Evolutionary conservation across 2,888 invertebrate species (phyloP).

Genomic region (Fragum whitleyi): DNA sequence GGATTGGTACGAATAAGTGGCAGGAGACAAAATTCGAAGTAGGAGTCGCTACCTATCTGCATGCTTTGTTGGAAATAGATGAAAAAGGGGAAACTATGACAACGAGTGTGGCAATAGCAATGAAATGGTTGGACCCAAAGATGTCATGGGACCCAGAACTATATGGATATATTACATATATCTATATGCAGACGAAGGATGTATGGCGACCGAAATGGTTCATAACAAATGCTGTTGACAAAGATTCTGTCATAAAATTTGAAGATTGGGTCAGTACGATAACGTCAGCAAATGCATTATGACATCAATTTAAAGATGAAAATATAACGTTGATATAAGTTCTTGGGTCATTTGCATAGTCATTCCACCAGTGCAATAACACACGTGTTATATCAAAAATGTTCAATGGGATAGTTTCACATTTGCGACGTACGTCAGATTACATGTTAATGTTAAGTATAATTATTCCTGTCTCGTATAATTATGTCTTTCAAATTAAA

Average conservation of each 20-base stretch:
- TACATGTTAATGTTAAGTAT: no score
- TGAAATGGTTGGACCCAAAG: not conserved
- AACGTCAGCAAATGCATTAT: no score
- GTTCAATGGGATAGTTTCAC: no score
- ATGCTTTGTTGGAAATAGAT: not conserved
- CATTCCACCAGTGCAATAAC: no score
- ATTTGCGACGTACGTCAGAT: no score
- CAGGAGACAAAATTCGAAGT: not conserved
- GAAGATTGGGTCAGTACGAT: not conserved
- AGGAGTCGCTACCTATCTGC: not conserved
- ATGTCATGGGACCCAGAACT: not conserved
- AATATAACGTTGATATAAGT: no score
- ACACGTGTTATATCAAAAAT: no score
- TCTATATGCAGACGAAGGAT: not conserved
- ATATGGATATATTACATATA: not conserved
- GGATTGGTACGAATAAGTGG: not conserved
- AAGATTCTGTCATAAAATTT: not conserved
- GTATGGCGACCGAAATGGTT: conserved; percentile 6
- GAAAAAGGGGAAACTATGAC: conserved; percentile 5
- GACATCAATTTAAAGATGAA: no score
- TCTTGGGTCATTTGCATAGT: no score
- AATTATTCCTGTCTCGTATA: no score
- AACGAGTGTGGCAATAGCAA: not conserved
- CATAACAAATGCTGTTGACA: not conserved
- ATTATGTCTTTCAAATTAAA: no score